Percentiles rank a stretch among this genome's conserved stretches.
phyloP scores from a whole-genome alignment of 2,888 invertebrate species.

The Volucella inanis region DNA sequence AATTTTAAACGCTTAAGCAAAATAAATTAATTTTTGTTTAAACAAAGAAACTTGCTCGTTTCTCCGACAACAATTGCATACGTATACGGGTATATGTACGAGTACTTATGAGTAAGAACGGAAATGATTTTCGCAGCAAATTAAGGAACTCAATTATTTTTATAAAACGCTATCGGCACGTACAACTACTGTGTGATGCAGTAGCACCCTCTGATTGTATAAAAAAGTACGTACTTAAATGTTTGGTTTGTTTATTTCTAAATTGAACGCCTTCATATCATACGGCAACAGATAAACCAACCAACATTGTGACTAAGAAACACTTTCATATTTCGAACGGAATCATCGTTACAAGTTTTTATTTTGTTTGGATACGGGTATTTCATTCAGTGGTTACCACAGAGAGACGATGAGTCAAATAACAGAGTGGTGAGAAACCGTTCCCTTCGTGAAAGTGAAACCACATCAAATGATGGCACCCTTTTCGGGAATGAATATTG shows the following conservation, averaged over 20 bases:
- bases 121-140: slow-evolving; percentile 31
- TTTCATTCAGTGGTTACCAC: neutral
- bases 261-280: slow-evolving; percentile 2
- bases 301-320: slow-evolving; percentile 3
- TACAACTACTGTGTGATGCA: slow-evolving; percentile 23
- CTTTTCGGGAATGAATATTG: slow-evolving; percentile 3
- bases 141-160: slow-evolving; percentile 12
- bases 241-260: neutral
- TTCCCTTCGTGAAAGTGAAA: slow-evolving; percentile 25
- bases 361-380: neutral
- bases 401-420: slow-evolving; percentile 9
- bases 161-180: slow-evolving; percentile 34
- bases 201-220: slow-evolving; percentile 1
- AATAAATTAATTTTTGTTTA: slow-evolving; percentile 37
- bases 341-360: slow-evolving; percentile 4
- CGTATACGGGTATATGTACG: neutral
- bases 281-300: neutral
- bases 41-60: slow-evolving; percentile 18
- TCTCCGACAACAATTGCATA: slow-evolving; percentile 9
- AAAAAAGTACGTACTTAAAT: neutral
- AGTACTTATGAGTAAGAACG: slow-evolving; percentile 13
- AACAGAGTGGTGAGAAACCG: neutral
- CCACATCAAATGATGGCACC: slow-evolving; percentile 16
- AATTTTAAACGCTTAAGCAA: slow-evolving; percentile 19
- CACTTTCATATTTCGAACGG: slow-evolving; percentile 14